Percentiles rank a stretch among this genome's conserved stretches.
These are phyloP conservation scores for Cuculus canorus DNA, from an alignment of 2,797 vertebrate species.

Conservation along the genomic window DNA sequence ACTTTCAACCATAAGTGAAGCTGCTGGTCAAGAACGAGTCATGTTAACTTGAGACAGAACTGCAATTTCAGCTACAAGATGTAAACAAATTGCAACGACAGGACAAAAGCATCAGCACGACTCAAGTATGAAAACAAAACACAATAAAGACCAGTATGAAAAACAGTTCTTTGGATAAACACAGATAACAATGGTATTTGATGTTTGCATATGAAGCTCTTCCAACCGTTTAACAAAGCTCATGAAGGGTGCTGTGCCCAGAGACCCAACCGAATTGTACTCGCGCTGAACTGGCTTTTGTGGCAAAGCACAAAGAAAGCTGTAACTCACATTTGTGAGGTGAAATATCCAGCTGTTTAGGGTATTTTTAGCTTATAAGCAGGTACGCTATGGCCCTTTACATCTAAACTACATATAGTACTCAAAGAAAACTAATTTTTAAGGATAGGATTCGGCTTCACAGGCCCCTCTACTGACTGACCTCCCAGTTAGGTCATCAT, in stretches of 20 bases:
- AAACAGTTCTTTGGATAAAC: neutral
- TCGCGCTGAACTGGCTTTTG: neutral
- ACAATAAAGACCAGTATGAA: neutral
- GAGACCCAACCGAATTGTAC: rapidly evolving
- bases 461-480: neutral
- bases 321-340: neutral
- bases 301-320: neutral
- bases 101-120: neutral
- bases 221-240: neutral
- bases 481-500: rapidly evolving
- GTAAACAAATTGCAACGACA: neutral
- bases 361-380: neutral
- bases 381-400: neutral
- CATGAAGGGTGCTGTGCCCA: rapidly evolving
- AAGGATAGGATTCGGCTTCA: neutral
- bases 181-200: neutral
- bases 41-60: rapidly evolving
- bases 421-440: neutral
- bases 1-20: neutral
- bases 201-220: neutral
- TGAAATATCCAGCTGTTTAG: neutral
- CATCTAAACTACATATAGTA: rapidly evolving
- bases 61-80: neutral
- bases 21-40: neutral
- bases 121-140: neutral